These are phyloP conservation scores for Pyrgilauda ruficollis DNA, from an alignment of 2,113 vertebrate species.

Conservation along the genomic window DNA sequence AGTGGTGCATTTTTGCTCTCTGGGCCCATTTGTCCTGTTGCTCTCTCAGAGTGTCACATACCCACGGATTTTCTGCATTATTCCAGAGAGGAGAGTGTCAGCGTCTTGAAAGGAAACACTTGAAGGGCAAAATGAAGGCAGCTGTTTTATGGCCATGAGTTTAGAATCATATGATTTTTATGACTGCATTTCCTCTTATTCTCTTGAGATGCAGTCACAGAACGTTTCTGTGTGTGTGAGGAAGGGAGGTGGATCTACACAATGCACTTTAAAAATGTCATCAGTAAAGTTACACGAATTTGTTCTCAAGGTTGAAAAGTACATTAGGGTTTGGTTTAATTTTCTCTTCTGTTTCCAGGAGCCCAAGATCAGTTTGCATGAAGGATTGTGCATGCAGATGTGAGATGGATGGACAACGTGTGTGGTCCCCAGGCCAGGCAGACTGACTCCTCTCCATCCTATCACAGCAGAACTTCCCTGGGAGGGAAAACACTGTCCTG, in stretches of 20 bases:
- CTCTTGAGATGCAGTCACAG: background rate
- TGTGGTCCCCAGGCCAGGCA: background rate
- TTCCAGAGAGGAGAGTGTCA: background rate
- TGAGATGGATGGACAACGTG: background rate
- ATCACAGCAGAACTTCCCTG: background rate
- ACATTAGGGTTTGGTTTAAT: background rate
- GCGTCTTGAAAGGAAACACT: background rate
- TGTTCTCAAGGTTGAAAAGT: background rate
- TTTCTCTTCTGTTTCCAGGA: slow-evolving; percentile 16
- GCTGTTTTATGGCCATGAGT: background rate
- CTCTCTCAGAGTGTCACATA: background rate
- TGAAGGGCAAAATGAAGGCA: background rate
- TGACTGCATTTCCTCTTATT: background rate
- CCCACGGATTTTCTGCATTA: background rate
- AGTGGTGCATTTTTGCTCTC: background rate
- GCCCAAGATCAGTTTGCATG: background rate
- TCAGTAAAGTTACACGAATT: background rate
- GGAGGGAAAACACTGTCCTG: background rate
- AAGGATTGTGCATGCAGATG: background rate
- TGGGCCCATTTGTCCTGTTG: background rate
- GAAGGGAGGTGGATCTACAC: background rate
- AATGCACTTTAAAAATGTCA: background rate
- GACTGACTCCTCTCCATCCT: background rate
- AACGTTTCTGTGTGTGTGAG: background rate
- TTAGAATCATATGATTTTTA: background rate